phyloP scores from a whole-genome alignment of 2,113 vertebrate genomes.

The Nerophis lumbriciformis region DNA sequence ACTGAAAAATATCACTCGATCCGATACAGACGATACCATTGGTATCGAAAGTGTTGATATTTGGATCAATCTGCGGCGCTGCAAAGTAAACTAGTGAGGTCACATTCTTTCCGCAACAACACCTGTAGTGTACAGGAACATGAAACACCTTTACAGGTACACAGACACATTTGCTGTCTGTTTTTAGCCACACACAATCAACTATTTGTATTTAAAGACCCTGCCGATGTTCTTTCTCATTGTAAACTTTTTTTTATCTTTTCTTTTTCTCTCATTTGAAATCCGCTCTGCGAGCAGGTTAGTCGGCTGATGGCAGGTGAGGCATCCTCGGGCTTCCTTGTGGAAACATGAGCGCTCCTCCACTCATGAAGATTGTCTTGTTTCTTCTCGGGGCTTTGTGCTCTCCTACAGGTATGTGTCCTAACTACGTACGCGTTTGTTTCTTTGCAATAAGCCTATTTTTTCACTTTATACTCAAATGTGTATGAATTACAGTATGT shows the following conservation, averaged over 20 bases:
- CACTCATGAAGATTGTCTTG: slow-evolving; percentile 32
- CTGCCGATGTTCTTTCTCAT: no score
- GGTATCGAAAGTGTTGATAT: no score
- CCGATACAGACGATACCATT: no score
- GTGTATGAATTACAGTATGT: no score
- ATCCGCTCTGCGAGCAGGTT: not conserved
- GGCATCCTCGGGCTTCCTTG: not conserved
- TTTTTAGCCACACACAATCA: not conserved
- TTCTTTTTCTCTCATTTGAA: not conserved
- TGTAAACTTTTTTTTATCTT: no score
- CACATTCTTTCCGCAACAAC: slow-evolving; percentile 42
- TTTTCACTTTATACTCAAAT: no score
- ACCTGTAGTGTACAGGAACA: not conserved
- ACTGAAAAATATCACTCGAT: no score
- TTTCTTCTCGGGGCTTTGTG: slow-evolving; percentile 10
- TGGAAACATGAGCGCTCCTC: slow-evolving; percentile 22
- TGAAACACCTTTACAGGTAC: slow-evolving; percentile 5
- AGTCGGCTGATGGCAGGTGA: not conserved
- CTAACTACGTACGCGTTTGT: not conserved
- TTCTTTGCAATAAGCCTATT: not conserved
- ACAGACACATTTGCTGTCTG: not conserved
- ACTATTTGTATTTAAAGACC: not conserved
- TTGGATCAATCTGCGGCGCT: no score
- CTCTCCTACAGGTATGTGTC: not conserved
- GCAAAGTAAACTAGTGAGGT: slow-evolving; percentile 33